Evolutionary conservation across 2,797 vertebrate genomes (phyloP), one percentile per base, ranked within the genome.

Genomic region (Hoplostethus mediterraneus): DNA sequence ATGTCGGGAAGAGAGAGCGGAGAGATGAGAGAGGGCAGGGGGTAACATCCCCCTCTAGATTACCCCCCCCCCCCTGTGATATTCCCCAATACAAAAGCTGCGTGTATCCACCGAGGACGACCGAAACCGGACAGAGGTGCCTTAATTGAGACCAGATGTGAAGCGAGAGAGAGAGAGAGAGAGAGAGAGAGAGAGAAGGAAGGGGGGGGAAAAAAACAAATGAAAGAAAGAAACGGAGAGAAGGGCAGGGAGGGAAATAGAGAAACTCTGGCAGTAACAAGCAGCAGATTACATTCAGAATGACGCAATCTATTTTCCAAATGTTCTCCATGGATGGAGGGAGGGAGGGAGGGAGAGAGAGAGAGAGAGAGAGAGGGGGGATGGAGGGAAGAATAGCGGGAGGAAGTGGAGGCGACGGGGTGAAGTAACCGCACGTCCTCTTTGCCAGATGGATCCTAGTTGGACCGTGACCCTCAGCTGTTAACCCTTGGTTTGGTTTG

Each of bases 71-170:
- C 16, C n/a, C 51, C 65, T 21, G 21, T 21, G 21, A 1, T 53
- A 54, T 66, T 78, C 59, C 51, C 28, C 33, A 38, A 75, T 79
- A 74, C 73, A 33, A 49, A 52, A 10, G 16, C n/a, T 75, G 28
- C 14, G 17, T 64, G 62, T 71, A 63, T 71, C 70, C 74, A 68
- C 33, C 2, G 21, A 63, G 62, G 58, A 79, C 70, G 76, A 71
- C 36, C 36, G 67, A 73, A 85, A 61, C 70, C 12, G 17, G 65
- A 67, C 76, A 62, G 57, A 75, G 75, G 71, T 69, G 49, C 59
- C 17, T 63, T 87, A 86, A 89, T 84, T 76, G 66, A 79, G 79
- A 87, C 71, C 89, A 91, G 83, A 90, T 91, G 87, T 67, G 70
- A 80, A 84, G 55, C 17, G 16, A 69, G 68, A 12, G 12, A 73